Conservation (phyloP, 2,888 invertebrate species). For the Nephrotoma flavescens region DNA sequence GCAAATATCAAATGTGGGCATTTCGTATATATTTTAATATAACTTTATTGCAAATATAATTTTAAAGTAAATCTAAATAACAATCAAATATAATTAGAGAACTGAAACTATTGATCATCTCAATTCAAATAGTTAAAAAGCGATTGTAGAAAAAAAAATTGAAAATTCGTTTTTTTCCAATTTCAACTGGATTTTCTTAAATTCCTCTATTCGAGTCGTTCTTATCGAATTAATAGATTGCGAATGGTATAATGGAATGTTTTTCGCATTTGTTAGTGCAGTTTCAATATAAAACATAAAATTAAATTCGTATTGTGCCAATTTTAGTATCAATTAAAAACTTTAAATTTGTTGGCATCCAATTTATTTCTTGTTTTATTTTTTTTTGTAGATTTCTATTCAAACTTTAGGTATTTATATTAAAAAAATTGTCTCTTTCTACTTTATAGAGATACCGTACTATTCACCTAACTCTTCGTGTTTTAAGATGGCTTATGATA, state of each 20-base stretch:
- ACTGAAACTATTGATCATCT: not conserved
- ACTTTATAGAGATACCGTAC: too few relatives aligned
- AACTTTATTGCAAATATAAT: too few relatives aligned
- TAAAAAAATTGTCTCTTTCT: too few relatives aligned
- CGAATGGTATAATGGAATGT: not conserved
- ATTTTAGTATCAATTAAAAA: not conserved
- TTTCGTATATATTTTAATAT: too few relatives aligned
- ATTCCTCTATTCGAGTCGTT: not conserved
- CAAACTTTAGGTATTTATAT: too few relatives aligned
- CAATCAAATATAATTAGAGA: not conserved
- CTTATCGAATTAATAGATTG: not conserved
- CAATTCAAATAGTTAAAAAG: not conserved
- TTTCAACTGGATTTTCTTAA: not conserved
- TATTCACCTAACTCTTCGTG: too few relatives aligned
- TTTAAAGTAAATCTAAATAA: too few relatives aligned
- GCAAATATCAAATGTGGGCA: too few relatives aligned
- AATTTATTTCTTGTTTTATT: not conserved
- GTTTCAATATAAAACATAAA: not conserved
- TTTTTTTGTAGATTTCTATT: too few relatives aligned
- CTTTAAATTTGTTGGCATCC: not conserved
- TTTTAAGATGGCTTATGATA: too few relatives aligned
- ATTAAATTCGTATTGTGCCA: not conserved
- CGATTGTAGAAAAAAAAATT: not conserved
- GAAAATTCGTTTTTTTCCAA: not conserved
- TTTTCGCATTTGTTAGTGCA: not conserved